These are phyloP conservation scores for Rhinichthys klamathensis DNA, from an alignment of 2,113 vertebrate species.

Conservation along the genomic window DNA sequence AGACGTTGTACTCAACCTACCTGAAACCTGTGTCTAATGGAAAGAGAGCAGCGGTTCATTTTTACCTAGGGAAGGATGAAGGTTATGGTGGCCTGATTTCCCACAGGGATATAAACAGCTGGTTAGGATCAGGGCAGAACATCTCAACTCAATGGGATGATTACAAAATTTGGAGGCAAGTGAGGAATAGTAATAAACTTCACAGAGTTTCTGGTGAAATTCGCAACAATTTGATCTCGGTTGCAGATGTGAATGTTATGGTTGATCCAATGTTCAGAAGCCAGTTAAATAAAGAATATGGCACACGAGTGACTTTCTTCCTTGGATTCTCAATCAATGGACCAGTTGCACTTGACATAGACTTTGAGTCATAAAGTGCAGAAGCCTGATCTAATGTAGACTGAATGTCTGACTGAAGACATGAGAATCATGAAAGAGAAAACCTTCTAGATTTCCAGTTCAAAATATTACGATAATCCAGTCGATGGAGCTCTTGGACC, in stretches of 20 bases:
- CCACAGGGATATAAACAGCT: slow-evolving; percentile 48
- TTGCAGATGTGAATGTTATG: background rate
- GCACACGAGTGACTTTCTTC: slow-evolving; percentile 64
- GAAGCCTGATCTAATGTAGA: background rate
- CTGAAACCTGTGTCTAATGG: slow-evolving; percentile 64
- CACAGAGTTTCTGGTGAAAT: slow-evolving; percentile 58
- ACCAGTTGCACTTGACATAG: slow-evolving; percentile 69
- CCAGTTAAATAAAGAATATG: slow-evolving; percentile 52
- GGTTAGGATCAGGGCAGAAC: background rate
- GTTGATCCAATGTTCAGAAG: slow-evolving; percentile 60
- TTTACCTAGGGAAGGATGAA: slow-evolving; percentile 65
- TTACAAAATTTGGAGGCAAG: slow-evolving; percentile 65
- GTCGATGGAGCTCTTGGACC: too few species aligned
- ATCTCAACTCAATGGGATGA: slow-evolving; percentile 61
- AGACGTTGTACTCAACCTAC: slow-evolving; percentile 45
- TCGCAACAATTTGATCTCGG: slow-evolving; percentile 1
- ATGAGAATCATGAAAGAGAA: background rate
- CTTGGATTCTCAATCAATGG: slow-evolving; percentile 70
- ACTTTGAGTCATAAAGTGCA: slow-evolving; percentile 58
- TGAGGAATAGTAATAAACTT: slow-evolving; percentile 57
- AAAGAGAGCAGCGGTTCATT: slow-evolving; percentile 64
- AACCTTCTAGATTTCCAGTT: background rate
- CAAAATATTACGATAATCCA: background rate
- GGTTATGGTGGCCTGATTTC: slow-evolving; percentile 64
- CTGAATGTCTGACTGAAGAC: background rate